Conservation (phyloP, 1,140 invertebrate genomes). For the Pristionchus pacificus region DNA sequence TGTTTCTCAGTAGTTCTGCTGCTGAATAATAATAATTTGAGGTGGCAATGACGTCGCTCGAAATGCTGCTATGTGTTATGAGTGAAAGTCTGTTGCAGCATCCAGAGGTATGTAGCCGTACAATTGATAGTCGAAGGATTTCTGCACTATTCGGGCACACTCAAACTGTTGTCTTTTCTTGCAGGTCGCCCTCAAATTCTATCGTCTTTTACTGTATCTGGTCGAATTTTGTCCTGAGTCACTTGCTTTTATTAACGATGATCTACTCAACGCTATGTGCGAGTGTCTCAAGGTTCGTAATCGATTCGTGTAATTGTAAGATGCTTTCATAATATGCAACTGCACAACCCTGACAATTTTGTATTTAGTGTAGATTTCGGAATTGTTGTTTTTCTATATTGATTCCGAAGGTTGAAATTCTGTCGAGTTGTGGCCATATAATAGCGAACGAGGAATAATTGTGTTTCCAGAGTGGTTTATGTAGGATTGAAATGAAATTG, state of each 20-base stretch:
- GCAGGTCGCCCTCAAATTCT: constrained; percentile 28
- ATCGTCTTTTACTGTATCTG: constrained; percentile 32
- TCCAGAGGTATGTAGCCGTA: constrained; percentile 22
- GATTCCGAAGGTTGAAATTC: too few relatives aligned
- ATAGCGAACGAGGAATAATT: too few relatives aligned
- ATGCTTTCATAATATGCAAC: constrained; percentile 3
- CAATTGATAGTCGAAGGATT: too few relatives aligned
- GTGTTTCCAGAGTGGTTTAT: too few relatives aligned
- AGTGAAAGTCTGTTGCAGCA: constrained; percentile 27
- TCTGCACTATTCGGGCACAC: too few relatives aligned
- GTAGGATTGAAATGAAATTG: too few relatives aligned
- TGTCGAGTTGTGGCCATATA: too few relatives aligned
- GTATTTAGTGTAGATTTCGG: constrained; percentile 14
- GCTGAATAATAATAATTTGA: neutral
- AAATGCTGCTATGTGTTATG: constrained; percentile 37
- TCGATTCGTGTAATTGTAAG: neutral
- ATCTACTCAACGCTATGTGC: constrained; percentile 22
- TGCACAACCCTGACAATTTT: too few relatives aligned
- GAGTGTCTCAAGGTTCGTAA: constrained; percentile 23
- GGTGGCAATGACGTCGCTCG: constrained; percentile 21
- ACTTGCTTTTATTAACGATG: constrained; percentile 10
- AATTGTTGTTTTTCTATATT: too few relatives aligned
- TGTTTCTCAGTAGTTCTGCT: too few relatives aligned
- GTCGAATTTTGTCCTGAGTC: constrained; percentile 34
- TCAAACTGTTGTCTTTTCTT: too few relatives aligned